phyloP scores from a whole-genome alignment of 2,888 invertebrate genomes.

The Polydesmus complanatus region DNA sequence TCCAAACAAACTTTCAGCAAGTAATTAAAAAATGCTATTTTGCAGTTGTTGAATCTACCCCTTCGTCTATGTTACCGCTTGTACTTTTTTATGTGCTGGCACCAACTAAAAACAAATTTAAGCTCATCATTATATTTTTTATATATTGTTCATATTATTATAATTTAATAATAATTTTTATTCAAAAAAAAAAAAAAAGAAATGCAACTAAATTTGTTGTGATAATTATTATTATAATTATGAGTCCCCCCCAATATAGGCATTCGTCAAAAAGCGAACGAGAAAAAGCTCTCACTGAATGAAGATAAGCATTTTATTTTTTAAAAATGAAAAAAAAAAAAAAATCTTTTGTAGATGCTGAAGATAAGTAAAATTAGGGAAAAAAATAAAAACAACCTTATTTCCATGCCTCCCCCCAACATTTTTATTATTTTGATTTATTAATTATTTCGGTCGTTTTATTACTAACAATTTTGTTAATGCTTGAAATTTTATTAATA shows the following conservation, averaged over 20 bases:
- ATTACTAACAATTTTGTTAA: too few relatives aligned
- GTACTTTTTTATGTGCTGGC: slow-evolving; percentile 14
- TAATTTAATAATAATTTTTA: too few relatives aligned
- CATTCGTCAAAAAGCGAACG: neutral
- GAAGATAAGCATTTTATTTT: neutral
- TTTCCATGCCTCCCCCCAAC: neutral
- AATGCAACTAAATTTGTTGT: too few relatives aligned
- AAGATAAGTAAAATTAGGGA: neutral
- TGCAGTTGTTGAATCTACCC: neutral
- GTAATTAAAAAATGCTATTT: neutral
- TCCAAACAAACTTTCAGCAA: neutral
- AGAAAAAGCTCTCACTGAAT: neutral
- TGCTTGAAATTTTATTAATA: too few relatives aligned
- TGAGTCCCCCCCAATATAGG: neutral
- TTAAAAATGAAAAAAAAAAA: neutral
- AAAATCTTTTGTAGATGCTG: too few relatives aligned
- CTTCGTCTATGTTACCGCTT: slow-evolving; percentile 16
- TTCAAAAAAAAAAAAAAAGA: too few relatives aligned
- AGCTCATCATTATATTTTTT: too few relatives aligned
- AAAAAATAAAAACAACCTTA: neutral
- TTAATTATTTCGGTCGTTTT: too few relatives aligned
- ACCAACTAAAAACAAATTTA: slow-evolving; percentile 1
- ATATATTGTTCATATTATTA: too few relatives aligned
- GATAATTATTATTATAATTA: neutral
- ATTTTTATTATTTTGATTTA: too few relatives aligned